Evolutionary conservation across 1,140 invertebrate species (phyloP), one percentile per base, ranked within the genome.

Genomic region (Drosophila navojoa): DNA sequence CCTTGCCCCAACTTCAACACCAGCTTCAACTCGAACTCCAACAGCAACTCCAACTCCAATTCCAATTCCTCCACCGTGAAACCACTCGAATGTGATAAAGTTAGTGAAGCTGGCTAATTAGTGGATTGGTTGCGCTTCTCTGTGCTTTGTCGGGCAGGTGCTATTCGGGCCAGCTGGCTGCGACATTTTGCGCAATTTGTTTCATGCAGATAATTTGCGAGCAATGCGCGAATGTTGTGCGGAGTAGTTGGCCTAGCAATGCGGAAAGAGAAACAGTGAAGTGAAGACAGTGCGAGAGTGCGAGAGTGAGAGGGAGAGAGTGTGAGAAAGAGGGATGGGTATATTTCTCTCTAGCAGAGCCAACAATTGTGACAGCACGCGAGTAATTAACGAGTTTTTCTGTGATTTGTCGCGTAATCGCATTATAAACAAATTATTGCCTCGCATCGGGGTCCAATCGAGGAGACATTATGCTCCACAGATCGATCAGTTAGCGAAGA

Each of bases 401-500:
- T 77, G 52, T 86, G 70, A 60, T 71, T 64, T 61, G 67, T 71
- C 40, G 53, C 59, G 62, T 74, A 71, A 71, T 71, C 72, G 79
- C 85, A 90, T 89, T 89, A 89, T 89, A 89, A 89, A 89, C 84
- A 89, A 89, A 89, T 89, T 90, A 89, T 77, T 62, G 77, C 67
- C 35, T 38, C 35, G 35, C 35, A 38, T 38, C 35, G 11, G 35
- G 11, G 11, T 13, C 35, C 67, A 60, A 66, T 58, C n/a, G 45
- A 59, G 63, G 32, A 59, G 63, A 22, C 42, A 40, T 35, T 29
- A 38, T 50, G 16, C 58, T 67, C 62, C 55, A 66, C 13, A 68
- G 59, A 78, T 81, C 75, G 67, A 86, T 69, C 70, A 60, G 61
- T 74, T 73, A 64, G 72, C 71, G 63, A 74, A 59, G 40, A 22